A percentile compares a stretch with the other conserved stretches of the same genome.
These are phyloP conservation scores for Acrobasis repandana DNA, from an alignment of 2,888 invertebrate genomes.

Conservation along the genomic window DNA sequence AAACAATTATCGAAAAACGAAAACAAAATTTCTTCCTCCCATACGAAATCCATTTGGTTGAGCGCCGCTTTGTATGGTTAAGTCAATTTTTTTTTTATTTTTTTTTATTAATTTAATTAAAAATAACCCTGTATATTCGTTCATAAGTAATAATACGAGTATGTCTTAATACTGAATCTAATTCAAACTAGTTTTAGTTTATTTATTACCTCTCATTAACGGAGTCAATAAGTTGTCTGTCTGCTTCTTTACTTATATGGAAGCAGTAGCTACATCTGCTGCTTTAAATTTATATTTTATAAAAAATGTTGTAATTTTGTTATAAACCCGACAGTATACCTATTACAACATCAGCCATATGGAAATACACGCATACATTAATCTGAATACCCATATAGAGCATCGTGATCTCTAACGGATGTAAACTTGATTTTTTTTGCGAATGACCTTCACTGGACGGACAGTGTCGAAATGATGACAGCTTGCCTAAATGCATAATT, in stretches of 20 bases:
- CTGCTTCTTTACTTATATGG: not conserved
- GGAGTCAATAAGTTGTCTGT: no score
- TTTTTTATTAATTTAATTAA: no score
- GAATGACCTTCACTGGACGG: not conserved
- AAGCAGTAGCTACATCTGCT: not conserved
- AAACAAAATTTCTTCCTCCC: no score
- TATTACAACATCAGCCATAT: constrained; percentile 4
- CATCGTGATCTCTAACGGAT: constrained; percentile 7
- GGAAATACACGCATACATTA: constrained; percentile 9
- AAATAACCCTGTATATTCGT: no score
- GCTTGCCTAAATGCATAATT: not conserved
- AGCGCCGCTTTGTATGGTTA: no score
- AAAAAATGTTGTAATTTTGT: not conserved
- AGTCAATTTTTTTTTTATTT: no score
- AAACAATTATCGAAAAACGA: no score
- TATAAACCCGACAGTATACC: not conserved
- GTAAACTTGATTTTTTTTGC: constrained; percentile 18
- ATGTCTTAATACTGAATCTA: no score
- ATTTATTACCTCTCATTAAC: no score
- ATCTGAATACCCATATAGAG: constrained; percentile 14
- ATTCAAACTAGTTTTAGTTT: no score
- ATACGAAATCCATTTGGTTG: no score
- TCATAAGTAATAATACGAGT: no score
- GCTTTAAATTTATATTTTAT: not conserved
- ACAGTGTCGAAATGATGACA: constrained; percentile 7